These are phyloP conservation scores for Xiphorhynchus erythropygius DNA, from an alignment of 2,797 vertebrate genomes.

Conservation along the genomic window DNA sequence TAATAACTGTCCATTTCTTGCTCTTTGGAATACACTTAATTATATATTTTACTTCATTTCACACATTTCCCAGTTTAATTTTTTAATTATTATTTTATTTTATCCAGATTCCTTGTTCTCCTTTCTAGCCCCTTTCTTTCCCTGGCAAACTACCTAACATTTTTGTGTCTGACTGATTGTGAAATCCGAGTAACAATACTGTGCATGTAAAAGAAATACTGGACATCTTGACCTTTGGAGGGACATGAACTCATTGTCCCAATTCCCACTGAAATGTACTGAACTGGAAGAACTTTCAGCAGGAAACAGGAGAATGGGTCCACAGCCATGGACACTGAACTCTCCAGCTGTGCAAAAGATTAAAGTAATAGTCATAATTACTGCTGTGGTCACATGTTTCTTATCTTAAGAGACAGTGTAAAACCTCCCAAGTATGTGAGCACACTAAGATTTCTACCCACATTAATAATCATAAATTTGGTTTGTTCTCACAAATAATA, in stretches of 20 bases:
- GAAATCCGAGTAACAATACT: conserved; percentile 36
- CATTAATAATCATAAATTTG: not conserved
- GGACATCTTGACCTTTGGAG: conserved; percentile 25
- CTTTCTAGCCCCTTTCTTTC: not conserved
- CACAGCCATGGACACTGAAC: not conserved
- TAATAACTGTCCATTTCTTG: not conserved
- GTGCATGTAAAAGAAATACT: conserved; percentile 4
- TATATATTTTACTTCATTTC: not conserved
- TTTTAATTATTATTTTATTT: not conserved
- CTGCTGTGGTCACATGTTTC: not conserved
- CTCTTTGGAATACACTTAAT: not conserved
- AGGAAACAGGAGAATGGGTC: not conserved
- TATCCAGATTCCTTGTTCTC: not conserved
- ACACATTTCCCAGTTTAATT: not conserved
- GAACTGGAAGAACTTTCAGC: conserved; percentile 27
- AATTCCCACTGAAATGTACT: not conserved
- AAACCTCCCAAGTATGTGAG: not conserved
- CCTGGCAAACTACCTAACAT: conserved; percentile 23
- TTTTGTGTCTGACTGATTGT: conserved; percentile 46
- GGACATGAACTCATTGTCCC: conserved; percentile 2
- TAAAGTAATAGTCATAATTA: not conserved
- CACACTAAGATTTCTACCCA: not conserved
- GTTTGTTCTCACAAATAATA: not conserved
- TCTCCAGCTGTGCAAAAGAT: conserved; percentile 27
- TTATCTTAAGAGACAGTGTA: not conserved